Evolutionary conservation across 2,113 vertebrate species (phyloP), one percentile per base, ranked within the genome.

Genomic region (Oryzias celebensis): DNA sequence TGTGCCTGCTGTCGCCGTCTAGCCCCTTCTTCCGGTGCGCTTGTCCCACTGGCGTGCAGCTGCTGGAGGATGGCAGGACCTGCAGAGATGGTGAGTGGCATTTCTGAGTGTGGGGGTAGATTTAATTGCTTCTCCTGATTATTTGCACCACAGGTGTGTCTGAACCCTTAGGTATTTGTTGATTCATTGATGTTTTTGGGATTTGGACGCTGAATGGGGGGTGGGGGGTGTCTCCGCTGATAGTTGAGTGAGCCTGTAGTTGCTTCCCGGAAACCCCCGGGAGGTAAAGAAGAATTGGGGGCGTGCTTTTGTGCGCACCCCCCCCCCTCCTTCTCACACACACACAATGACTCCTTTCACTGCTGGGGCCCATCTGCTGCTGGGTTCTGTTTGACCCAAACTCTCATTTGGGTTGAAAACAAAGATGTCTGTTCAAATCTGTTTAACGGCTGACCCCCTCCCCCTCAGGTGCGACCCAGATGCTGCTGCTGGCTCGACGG

Each of bases 41-140:
- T 66, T 99, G 97, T 87, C 94, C 96, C 66, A 98, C 97, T 4
- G 96, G 96, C 14, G 97, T 98, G 66, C 95, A 93, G 85, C 94
- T 98, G 70, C 90, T 96, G 66, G 94, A 94, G 65, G 94, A 96
- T 84, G 90, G 90, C 66, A 92, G 88, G 88, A 95, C 92, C 83
- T 99, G 97, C 92, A 92, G 94, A 90, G 91, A 98, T 17, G 95
- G 97, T 98, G 92, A 93, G 94, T 16, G 14, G 4, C 14, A 4
- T 45, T 5, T 5, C 14, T 5, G 44, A 4, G 14, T 46, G 14
- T 46, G 44, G 2, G 4, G 2, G 14, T 14, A 14, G 10, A 44
- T 44, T 44, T 44, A 14, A 14, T 44, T 14, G 43, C 4, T 3
- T 44, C 41, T 42, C 13, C 41, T 20, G 20, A 20, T 20, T 20